Evolutionary conservation across 2,888 invertebrate species (phyloP), one percentile per base, ranked within the genome.

Genomic region (Drosophila percnosoma): DNA sequence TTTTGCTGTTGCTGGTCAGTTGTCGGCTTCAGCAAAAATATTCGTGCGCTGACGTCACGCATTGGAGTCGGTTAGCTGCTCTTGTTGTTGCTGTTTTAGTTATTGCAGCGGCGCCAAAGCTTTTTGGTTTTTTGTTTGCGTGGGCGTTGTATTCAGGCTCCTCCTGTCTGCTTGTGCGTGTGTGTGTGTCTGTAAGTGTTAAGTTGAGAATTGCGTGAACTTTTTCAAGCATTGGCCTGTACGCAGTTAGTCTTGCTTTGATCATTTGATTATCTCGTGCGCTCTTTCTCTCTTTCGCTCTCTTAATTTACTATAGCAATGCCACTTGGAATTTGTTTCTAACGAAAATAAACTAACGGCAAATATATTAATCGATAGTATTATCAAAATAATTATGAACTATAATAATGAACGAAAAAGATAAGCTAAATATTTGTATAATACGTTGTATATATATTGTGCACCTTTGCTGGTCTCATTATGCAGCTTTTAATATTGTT

Each of bases 31-130:
- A 83, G 80, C 67, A 83, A 55, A 78, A 66, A 70, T 78, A 53
- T 77, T 81, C 77, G 83, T 71, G 55, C 53, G 72, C 80, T 85
- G 85, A 85, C 85, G 85, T 85, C 88, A 85, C 88, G 73, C 73
- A 60, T 38, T 66, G 34, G 53, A 67, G 45, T 65, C 58, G 40
- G 68, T 63, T 68, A 52, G 68, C 38, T 33, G 52, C 38, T 33
- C 34, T 48, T 61, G 52, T 36, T 52, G 45, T 45, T 63, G 59
- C 55, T 64, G 38, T 52, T 71, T 27, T 48, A 68, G 29, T 34
- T 61, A 52, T 53, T 69, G 54, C 58, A 38, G 40, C 52, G 67
- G 73, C 63, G 48, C 53, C 74, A 40, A 64, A 70, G 67, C 79
- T 75, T 75, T 70, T 40, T 67, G 33, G 52, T 80, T 68, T 80